A percentile compares a stretch with the other conserved stretches of the same genome.
phyloP scores from a whole-genome alignment of 1,140 invertebrate genomes.

The Diachasmimorpha longicaudata region DNA sequence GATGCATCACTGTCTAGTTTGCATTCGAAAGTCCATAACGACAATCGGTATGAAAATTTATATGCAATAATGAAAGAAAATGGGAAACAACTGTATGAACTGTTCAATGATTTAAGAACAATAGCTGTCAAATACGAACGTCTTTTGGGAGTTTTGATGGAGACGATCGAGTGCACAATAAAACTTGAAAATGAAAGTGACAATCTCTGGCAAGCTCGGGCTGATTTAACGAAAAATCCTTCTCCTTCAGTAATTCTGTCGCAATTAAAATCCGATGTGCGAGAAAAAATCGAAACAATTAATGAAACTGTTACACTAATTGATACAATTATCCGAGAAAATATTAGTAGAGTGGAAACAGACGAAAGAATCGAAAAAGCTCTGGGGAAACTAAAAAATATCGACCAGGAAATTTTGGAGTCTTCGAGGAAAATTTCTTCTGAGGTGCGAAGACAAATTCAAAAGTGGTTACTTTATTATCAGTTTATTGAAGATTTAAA shows the following conservation, averaged over 20 bases:
- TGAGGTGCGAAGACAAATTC: conserved; percentile 67
- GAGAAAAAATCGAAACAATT: conserved; percentile 67
- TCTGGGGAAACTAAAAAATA: conserved; percentile 71
- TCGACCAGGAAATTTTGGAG: conserved; percentile 63
- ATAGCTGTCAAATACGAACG: conserved; percentile 77
- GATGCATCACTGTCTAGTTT: conserved; percentile 74
- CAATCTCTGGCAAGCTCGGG: conserved; percentile 22
- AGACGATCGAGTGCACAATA: conserved; percentile 57
- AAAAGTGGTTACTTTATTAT: conserved; percentile 71
- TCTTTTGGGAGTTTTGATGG: conserved; percentile 77
- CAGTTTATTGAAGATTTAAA: conserved; percentile 76
- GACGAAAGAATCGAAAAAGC: conserved; percentile 74
- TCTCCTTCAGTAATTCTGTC: conserved; percentile 22
- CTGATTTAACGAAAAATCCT: conserved; percentile 16
- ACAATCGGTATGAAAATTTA: conserved; percentile 35
- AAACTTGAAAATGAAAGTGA: conserved; percentile 50
- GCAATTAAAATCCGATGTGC: conserved; percentile 61
- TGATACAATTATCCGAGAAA: conserved; percentile 67
- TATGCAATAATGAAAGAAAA: conserved; percentile 62
- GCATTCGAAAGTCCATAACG: conserved; percentile 72
- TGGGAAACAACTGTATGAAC: conserved; percentile 68
- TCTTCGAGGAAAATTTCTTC: conserved; percentile 70
- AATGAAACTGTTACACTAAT: conserved; percentile 68
- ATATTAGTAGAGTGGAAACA: conserved; percentile 51
- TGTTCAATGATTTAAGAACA: conserved; percentile 71